These are phyloP conservation scores for Sturmia bella DNA, from an alignment of 2,888 invertebrate species.

Conservation along the genomic window DNA sequence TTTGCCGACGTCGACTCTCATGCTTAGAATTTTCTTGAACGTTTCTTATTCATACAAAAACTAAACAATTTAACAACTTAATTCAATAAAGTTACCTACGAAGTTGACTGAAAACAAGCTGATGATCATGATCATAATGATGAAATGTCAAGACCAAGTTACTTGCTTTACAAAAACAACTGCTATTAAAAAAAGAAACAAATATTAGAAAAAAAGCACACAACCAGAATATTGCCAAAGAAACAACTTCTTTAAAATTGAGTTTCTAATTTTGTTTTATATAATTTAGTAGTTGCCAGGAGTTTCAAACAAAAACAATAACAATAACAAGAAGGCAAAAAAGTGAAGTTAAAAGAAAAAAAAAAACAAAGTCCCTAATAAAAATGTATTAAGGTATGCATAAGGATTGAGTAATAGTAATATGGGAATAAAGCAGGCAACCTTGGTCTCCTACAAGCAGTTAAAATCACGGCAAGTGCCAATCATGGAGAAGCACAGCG, in stretches of 20 bases:
- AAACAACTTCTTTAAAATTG: slow-evolving; percentile 63
- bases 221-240: slow-evolving; percentile 17
- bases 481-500: no score
- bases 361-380: neutral
- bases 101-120: neutral
- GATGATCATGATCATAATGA: slow-evolving; percentile 25
- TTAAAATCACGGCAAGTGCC: no score
- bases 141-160: slow-evolving; percentile 63
- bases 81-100: slow-evolving; percentile 71
- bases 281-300: slow-evolving; percentile 37
- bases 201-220: slow-evolving; percentile 11
- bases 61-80: slow-evolving; percentile 73
- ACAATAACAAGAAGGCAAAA: slow-evolving; percentile 7
- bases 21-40: slow-evolving; percentile 17
- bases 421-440: slow-evolving; percentile 13
- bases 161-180: slow-evolving; percentile 27
- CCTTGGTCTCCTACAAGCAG: neutral
- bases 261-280: slow-evolving; percentile 32
- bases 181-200: slow-evolving; percentile 30
- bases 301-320: slow-evolving; percentile 49
- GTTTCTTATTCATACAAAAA: slow-evolving; percentile 59
- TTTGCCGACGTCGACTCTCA: slow-evolving; percentile 22
- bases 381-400: slow-evolving; percentile 45
- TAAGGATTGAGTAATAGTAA: slow-evolving; percentile 23
- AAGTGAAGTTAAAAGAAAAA: neutral